These are phyloP conservation scores for Euproctis similis DNA, from an alignment of 2,888 invertebrate genomes.

Conservation along the genomic window DNA sequence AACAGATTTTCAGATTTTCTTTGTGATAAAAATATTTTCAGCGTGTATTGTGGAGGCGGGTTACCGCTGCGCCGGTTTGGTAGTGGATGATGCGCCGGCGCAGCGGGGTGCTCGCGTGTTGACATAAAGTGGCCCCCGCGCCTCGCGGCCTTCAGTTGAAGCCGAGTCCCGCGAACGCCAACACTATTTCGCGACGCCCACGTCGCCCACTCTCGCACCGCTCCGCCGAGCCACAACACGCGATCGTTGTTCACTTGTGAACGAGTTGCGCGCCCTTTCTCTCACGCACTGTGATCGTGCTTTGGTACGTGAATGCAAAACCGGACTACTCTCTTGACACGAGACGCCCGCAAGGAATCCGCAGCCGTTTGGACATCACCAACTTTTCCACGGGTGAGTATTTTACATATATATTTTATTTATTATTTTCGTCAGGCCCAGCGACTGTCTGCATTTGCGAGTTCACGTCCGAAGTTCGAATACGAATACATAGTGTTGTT, in stretches of 20 bases:
- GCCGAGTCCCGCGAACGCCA: slow-evolving; percentile 57
- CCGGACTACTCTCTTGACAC: slow-evolving; percentile 66
- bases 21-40: too few relatives aligned
- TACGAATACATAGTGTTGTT: slow-evolving; percentile 32
- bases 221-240: slow-evolving; percentile 53
- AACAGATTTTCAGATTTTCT: too few relatives aligned
- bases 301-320: slow-evolving; percentile 71
- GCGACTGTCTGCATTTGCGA: slow-evolving; percentile 54
- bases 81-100: slow-evolving; percentile 22
- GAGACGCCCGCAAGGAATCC: slow-evolving; percentile 50
- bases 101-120: slow-evolving; percentile 45
- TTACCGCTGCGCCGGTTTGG: slow-evolving; percentile 14
- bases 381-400: slow-evolving; percentile 55
- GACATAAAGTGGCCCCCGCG: slow-evolving; percentile 66
- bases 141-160: slow-evolving; percentile 70
- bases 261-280: slow-evolving; percentile 70
- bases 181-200: slow-evolving; percentile 62
- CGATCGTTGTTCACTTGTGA: slow-evolving; percentile 58
- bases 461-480: slow-evolving; percentile 31
- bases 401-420: slow-evolving; percentile 20
- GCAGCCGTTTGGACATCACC: slow-evolving; percentile 41
- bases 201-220: slow-evolving; percentile 57
- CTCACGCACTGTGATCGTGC: slow-evolving; percentile 71
- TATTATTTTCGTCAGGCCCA: slow-evolving; percentile 33
- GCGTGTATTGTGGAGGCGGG: too few relatives aligned